Evolutionary conservation across 1,140 invertebrate genomes (phyloP).

Genomic region (Pomacea maculata): DNA sequence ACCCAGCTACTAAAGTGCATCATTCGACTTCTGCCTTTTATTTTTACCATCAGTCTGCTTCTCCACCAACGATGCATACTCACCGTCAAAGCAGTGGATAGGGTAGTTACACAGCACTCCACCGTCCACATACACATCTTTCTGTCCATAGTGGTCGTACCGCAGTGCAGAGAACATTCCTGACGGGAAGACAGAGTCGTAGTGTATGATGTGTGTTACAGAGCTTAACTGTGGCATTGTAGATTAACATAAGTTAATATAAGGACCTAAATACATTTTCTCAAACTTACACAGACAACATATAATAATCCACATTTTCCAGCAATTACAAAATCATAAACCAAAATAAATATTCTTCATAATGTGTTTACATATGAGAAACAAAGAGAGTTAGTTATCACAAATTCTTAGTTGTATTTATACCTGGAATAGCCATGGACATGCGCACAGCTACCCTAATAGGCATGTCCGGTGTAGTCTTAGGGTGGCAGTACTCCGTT

Average conservation of each 20-base stretch:
- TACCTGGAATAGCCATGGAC: conserved; percentile 53
- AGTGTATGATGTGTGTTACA: not conserved
- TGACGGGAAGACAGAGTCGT: conserved; percentile 15
- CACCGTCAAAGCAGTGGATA: conserved; percentile 55
- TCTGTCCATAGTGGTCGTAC: conserved; percentile 36
- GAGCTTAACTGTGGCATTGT: no score
- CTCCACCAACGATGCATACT: not conserved
- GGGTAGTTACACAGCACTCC: conserved; percentile 57
- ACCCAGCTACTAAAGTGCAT: no score
- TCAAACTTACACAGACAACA: no score
- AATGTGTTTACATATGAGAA: no score
- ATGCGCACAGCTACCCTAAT: conserved; percentile 51
- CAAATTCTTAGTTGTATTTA: not conserved
- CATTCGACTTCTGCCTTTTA: no score
- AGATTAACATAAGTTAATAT: no score
- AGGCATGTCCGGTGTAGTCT: conserved; percentile 56
- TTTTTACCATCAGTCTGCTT: no score
- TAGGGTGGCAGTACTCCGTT: conserved; percentile 50
- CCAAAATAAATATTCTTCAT: no score
- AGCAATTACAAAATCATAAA: no score
- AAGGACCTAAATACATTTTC: no score
- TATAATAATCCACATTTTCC: no score
- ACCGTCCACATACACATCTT: conserved; percentile 52
- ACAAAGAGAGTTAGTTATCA: not conserved
- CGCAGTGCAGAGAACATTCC: conserved; percentile 44